These are phyloP conservation scores for Andrena flavipes DNA, from an alignment of 2,888 invertebrate species.

Conservation along the genomic window DNA sequence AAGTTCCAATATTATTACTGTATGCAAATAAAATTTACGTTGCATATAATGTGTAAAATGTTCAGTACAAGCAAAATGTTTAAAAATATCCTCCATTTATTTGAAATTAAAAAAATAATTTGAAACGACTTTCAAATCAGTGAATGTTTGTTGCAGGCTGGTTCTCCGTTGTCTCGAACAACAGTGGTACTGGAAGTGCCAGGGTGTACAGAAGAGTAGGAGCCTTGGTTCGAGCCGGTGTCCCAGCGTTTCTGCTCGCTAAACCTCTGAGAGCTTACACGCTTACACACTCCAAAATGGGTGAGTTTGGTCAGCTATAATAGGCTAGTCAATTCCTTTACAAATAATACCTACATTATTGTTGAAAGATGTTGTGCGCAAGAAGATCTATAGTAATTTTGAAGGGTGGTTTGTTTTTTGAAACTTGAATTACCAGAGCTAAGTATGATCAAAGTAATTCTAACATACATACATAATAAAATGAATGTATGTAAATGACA, in stretches of 20 bases:
- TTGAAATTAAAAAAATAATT: no score
- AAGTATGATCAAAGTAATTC: no score
- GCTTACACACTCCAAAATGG: slow-evolving; percentile 83
- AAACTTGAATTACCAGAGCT: no score
- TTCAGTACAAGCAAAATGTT: no score
- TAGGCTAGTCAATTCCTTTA: background rate
- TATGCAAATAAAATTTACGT: no score
- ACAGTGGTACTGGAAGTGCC: slow-evolving; percentile 82
- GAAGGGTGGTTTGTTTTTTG: no score
- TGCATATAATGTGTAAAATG: no score
- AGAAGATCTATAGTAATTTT: background rate
- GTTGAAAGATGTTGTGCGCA: background rate
- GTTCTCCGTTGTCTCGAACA: slow-evolving; percentile 82
- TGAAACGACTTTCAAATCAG: no score
- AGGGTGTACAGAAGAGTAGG: slow-evolving; percentile 82
- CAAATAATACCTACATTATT: background rate
- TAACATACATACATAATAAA: no score
- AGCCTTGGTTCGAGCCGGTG: slow-evolving; percentile 81
- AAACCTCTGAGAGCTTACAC: slow-evolving; percentile 82
- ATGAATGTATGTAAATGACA: no score
- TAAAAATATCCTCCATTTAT: no score
- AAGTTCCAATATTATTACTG: no score
- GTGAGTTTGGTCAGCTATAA: slow-evolving; percentile 70
- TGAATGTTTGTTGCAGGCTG: slow-evolving; percentile 75
- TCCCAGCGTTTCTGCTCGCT: slow-evolving; percentile 81